Conservation (phyloP, 2,888 invertebrate genomes). For the Sinelater perroti region DNA sequence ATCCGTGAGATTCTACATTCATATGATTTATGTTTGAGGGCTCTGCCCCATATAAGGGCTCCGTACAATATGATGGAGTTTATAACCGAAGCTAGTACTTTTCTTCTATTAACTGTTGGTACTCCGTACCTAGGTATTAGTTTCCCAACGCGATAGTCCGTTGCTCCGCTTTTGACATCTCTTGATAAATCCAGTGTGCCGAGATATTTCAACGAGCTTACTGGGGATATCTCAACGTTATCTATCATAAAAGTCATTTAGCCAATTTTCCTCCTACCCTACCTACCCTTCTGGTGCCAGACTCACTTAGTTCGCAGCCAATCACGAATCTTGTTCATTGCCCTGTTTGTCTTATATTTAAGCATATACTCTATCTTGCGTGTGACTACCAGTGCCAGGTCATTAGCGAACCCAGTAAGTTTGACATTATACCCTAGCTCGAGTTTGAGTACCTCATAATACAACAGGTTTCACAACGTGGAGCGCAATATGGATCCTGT, state of each 20-base stretch:
- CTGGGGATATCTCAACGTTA: not conserved
- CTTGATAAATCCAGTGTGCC: not conserved
- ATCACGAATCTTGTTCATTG: not conserved
- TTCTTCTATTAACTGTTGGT: no score
- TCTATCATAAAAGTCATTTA: not conserved
- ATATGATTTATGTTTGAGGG: not conserved
- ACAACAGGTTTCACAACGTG: not conserved
- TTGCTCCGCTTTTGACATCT: not conserved
- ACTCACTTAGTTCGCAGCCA: not conserved
- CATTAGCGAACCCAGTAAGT: not conserved
- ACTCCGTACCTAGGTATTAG: no score
- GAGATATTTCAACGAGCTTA: not conserved
- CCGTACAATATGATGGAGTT: not conserved
- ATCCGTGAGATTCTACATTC: no score
- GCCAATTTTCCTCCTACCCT: not conserved
- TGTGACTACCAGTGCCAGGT: not conserved
- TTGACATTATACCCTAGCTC: not conserved
- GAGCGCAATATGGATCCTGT: not conserved
- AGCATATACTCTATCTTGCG: no score
- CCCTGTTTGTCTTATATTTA: not conserved
- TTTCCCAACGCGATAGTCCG: no score
- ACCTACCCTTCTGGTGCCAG: not conserved
- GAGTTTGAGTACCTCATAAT: not conserved
- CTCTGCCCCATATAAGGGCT: not conserved
- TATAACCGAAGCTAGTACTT: not conserved